Percentiles rank a stretch among this genome's conserved stretches.
Conservation (phyloP, 2,113 vertebrate species). For the Saccopteryx bilineata region DNA sequence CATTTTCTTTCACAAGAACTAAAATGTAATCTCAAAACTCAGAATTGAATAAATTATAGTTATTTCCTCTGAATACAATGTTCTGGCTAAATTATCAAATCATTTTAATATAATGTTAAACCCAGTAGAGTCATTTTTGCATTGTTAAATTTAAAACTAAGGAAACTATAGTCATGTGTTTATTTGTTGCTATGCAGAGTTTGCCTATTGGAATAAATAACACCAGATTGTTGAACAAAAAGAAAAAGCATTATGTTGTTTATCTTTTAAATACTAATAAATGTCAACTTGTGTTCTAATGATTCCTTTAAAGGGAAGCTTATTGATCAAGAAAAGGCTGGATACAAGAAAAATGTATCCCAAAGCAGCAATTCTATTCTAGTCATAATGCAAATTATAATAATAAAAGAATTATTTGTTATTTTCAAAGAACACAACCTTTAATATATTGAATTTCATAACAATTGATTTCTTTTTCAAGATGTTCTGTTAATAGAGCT, state of each 20-base stretch:
- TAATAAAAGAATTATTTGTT: conserved; percentile 69
- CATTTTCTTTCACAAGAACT: not conserved
- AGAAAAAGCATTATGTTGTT: conserved; percentile 72
- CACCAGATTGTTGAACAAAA: conserved; percentile 70
- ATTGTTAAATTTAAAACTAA: conserved; percentile 59
- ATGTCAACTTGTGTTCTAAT: conserved; percentile 75
- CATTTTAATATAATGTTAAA: conserved; percentile 37
- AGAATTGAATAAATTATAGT: not conserved
- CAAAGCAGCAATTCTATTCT: conserved; percentile 58
- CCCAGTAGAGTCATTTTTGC: conserved; percentile 51
- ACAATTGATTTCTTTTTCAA: conserved; percentile 67
- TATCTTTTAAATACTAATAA: conserved; percentile 78
- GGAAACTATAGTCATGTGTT: not conserved
- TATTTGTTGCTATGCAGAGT: conserved; percentile 64
- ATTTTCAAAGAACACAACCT: conserved; percentile 56
- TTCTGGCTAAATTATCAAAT: conserved; percentile 38
- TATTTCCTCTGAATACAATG: conserved; percentile 39
- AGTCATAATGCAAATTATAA: conserved; percentile 76
- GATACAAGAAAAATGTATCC: conserved; percentile 35
- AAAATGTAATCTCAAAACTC: not conserved
- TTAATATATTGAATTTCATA: conserved; percentile 72
- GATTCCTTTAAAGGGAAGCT: conserved; percentile 61
- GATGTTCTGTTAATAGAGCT: conserved; percentile 39
- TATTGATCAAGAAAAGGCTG: conserved; percentile 45
- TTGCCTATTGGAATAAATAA: conserved; percentile 70